These are phyloP conservation scores for Drosophila suboccidentalis DNA, from an alignment of 2,888 invertebrate species.

Conservation along the genomic window DNA sequence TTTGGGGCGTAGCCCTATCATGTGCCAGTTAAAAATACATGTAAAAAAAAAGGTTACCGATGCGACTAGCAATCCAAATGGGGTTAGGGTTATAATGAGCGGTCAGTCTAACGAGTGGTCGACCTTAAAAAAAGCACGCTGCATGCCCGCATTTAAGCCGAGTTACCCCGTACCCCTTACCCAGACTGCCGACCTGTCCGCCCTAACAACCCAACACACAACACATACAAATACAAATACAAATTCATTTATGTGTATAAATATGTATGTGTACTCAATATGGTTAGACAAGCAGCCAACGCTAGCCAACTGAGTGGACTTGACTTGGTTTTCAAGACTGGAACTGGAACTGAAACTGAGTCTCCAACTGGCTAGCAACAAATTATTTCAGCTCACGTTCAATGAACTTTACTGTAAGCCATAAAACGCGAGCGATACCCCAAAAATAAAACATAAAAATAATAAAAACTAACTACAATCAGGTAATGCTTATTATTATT, in stretches of 20 bases:
- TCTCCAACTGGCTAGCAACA: conserved; percentile 26
- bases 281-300: conserved; percentile 49
- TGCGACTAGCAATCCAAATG: conserved; percentile 39
- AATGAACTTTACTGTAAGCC: conserved; percentile 60
- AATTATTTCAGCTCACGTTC: conserved; percentile 59
- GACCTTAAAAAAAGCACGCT: conserved; percentile 47
- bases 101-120: conserved; percentile 24
- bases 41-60: conserved; percentile 43
- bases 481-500: conserved; percentile 49
- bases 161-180: background rate
- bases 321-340: conserved; percentile 43
- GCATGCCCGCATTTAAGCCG: conserved; percentile 30
- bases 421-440: conserved; percentile 26
- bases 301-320: conserved; percentile 29
- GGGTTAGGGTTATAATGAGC: conserved; percentile 49
- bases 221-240: conserved; percentile 1
- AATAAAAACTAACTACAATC: conserved; percentile 25
- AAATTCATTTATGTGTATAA: background rate
- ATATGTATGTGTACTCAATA: conserved; percentile 33
- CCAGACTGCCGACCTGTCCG: conserved; percentile 53
- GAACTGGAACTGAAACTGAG: conserved; percentile 25
- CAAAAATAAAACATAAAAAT: conserved; percentile 7
- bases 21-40: conserved; percentile 15
- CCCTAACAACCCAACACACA: conserved; percentile 43
- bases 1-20: conserved; percentile 41